Base-by-base conservation (phyloP, 2,888 invertebrate species). In the Dendrolimus pini region DNA sequence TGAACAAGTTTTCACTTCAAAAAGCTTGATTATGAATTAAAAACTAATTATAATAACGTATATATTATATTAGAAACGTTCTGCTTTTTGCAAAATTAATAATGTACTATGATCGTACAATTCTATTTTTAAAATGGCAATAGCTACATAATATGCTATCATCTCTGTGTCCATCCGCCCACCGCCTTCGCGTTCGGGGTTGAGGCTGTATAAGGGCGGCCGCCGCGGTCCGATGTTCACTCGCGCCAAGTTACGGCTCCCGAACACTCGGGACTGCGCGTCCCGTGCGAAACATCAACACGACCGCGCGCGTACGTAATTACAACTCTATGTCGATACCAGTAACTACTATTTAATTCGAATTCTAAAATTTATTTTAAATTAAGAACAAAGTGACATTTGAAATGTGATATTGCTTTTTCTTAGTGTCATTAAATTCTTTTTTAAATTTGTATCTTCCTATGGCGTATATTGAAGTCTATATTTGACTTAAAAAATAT, bases 231-330 rank as follows among this genome's bases (percentile, higher is more conserved):
- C 68, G 61, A 62, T 69, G 69, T 71, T 75, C 88, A 88, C 74
- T 89, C 85, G 86, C 81, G 85, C 70, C 71, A 61, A 66, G 67
- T 70, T 67, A 72, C 78, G 86, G 85, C 83, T 71, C 84, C 85
- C 83, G 81, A 75, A 63, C 75, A 78, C 71, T 75, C 83, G 87
- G 86, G 85, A 70, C 77, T 75, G 79, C 82, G 72, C 67, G 67
- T 65, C 66, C 66, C 56, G n/a, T 59, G 67, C 73, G 66, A 67
- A 70, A 72, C 65, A 68, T 66, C 72, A 65, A 73, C 47, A 47
- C 75, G 68, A 85, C 79, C 85, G 85, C 87, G 85, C 82, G 86
- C 84, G 87, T 88, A 88, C 72, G 87, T 89, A 87, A 83, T 58
- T 30, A 30, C 30, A 53, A 62, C 47, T 47, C 59, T 64, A 69